Base-by-base conservation (phyloP, 37 sponge, comb jelly and placozoan species). In the Lycopodina hypogea region DNA sequence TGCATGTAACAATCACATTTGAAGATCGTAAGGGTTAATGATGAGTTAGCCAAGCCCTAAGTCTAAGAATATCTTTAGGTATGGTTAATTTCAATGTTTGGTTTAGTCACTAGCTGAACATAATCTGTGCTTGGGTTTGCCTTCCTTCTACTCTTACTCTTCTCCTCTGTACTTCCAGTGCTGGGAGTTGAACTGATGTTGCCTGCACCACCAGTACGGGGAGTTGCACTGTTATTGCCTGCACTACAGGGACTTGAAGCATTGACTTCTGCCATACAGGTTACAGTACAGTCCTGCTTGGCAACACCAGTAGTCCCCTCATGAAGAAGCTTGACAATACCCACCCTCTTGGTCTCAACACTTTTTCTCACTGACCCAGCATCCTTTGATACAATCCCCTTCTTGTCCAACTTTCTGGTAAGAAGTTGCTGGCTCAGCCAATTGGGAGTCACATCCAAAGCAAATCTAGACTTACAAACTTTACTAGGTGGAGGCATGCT, bases 391-490 rank as follows among this genome's bases (percentile, higher is more conserved):
- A 33, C 48, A 24, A 71, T 71, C 28, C 70, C 56, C 55, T 87
- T 68, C 26, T 87, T 82, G 42, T 87, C 82, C 69, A 87, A 42
- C 56, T 87, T 81, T 17, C 78, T 42, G 23, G 68, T 56, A 6
- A 87, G 41, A 39, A 87, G 56, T 33, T 71, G 76, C 55, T 81
- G 39, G 29, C 74, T 80, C 15, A 87, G 55, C 51, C 70, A 69
- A 45, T 69, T 76, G 24, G 81, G 82, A 0, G 87, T 87, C 38
- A 45, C 72, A 38, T 87, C 87, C 48, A 87, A 61, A 33, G 59
- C 36, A 21, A 72, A 71, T 22, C 77, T 69, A 40, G 86, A 60
- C 41, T 87, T 87, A 42, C 38, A 50, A 3, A 76, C 59, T 35
- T 81, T 81, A 36, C 76, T 75, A 0, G 83, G 68, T 34, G 70